phyloP scores from a whole-genome alignment of 2,113 vertebrate genomes.

The Alectura lathami region DNA sequence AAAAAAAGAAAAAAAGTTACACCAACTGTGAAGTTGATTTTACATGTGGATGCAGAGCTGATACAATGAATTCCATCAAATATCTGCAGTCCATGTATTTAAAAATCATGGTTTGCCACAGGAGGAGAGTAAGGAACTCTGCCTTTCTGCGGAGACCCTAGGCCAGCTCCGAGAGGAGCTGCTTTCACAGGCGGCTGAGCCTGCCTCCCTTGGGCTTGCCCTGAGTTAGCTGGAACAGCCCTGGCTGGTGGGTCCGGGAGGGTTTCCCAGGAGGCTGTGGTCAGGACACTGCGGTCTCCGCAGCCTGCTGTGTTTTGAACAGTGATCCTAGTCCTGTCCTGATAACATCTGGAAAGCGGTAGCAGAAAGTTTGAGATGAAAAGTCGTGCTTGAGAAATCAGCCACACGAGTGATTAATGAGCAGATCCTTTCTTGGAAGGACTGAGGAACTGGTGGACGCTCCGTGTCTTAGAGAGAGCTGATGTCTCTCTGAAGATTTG shows the following conservation, averaged over 20 bases:
- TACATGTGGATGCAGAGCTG: not conserved
- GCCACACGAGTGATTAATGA: not conserved
- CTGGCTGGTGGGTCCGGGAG: not conserved
- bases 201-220: fast-evolving
- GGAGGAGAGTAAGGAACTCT: not conserved
- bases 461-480: not conserved
- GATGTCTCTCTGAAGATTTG: not conserved
- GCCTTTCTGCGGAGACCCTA: not conserved
- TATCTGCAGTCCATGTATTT: not conserved
- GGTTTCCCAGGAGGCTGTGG: not conserved
- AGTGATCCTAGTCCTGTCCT: not conserved
- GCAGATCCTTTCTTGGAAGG: not conserved
- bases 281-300: not conserved
- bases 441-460: not conserved
- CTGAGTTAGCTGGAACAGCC: not conserved
- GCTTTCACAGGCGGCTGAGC: not conserved
- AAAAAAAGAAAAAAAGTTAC: not conserved
- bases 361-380: not conserved
- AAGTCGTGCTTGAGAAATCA: not conserved
- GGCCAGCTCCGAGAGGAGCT: not conserved
- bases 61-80: not conserved
- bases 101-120: not conserved
- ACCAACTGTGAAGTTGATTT: not conserved
- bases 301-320: not conserved
- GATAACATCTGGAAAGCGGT: not conserved